These are phyloP conservation scores for Anastrepha obliqua DNA, from an alignment of 1,140 invertebrate genomes.

Conservation along the genomic window DNA sequence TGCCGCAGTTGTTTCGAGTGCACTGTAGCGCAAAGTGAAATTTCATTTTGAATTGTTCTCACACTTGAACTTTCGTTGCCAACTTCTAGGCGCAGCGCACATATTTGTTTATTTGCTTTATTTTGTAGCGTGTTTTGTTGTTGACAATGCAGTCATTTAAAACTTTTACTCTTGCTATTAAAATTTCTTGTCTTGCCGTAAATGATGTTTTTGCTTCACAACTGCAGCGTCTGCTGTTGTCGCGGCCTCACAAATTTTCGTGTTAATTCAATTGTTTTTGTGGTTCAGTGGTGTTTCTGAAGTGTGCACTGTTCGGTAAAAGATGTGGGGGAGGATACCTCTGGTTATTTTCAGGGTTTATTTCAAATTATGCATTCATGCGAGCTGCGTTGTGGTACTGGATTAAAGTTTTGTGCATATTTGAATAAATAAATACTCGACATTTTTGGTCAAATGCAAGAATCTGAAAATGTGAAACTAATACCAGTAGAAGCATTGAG, in stretches of 20 bases:
- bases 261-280: neutral
- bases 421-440: too few species aligned
- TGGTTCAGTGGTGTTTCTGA: neutral
- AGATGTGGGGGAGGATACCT: too few species aligned
- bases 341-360: too few species aligned
- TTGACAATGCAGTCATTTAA: neutral
- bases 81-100: neutral
- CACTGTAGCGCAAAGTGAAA: constrained; percentile 15
- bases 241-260: neutral
- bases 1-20: constrained; percentile 29
- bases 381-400: too few species aligned
- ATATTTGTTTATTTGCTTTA: neutral
- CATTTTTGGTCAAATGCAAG: too few species aligned
- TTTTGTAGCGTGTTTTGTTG: neutral
- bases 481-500: too few species aligned
- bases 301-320: neutral
- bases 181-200: neutral
- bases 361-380: too few species aligned
- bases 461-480: too few species aligned
- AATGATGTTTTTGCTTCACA: neutral
- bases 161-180: neutral
- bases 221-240: neutral
- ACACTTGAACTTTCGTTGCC: constrained; percentile 32
- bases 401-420: too few species aligned
- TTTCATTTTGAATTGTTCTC: constrained; percentile 25